Evolutionary conservation across 2,113 vertebrate genomes (phyloP), one percentile per base, ranked within the genome.

Genomic region (Gymnarchus niloticus): DNA sequence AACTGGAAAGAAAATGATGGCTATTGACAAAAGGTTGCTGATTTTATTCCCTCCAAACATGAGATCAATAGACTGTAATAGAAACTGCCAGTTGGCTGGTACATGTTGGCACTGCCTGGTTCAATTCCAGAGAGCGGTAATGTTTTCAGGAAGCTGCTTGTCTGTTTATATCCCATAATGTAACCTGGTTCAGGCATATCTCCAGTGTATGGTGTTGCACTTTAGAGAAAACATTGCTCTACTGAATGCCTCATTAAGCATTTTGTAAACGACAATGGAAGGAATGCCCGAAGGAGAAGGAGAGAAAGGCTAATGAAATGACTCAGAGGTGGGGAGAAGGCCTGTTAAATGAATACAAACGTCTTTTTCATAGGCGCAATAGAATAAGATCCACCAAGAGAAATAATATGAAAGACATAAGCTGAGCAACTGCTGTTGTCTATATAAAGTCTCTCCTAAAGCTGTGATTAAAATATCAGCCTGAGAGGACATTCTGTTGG

Each of bases 381-480:
- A 82, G 49, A 25, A 84, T 17, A 87, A 86, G 84, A 37, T 56
- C 73, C 41, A 83, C 48, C 41, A 83, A 88, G 88, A 87, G 73
- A 85, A 84, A 41, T 77, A 41, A 77, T n/a, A 48, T 46, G 44
- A 48, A 33, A 48, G 19, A 78, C n/a, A n/a, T 54, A 8, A 48
- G 46, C 21, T 7, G 10, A 33, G n/a, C 4, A 25, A 3, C 51
- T 21, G 54, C 51, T 83, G 46, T 19, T 69, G 23, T 9, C 28
- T 28, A 14, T 10, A 19, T 52, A 56, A 85, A 41, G 61, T 65
- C 17, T 28, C 9, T 49, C 49, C 54, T 2, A 56, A 21, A 12
- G 28, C 25, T 56, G 28, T 57, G 9, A 57, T 25, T 48, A 33
- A n/a, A 77, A 49, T 78, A 23, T 77, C 17, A 28, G 57, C 25